Percentiles rank a stretch among this genome's conserved stretches.
Evolutionary conservation across 2,888 invertebrate species (phyloP).

Genomic region (Mesochorus sp.): DNA sequence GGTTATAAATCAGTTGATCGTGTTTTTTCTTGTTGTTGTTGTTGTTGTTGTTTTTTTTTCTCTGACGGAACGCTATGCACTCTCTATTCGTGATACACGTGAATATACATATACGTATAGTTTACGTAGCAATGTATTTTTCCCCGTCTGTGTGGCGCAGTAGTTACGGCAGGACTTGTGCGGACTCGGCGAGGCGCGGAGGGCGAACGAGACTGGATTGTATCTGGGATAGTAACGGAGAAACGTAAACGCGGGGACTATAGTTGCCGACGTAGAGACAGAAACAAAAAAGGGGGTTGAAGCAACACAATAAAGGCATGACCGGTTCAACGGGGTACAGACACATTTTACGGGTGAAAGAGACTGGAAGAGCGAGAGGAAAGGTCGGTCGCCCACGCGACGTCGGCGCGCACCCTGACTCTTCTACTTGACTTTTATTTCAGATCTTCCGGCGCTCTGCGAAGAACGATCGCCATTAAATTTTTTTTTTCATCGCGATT

Average conservation of each 20-base stretch:
- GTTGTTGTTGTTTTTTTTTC: conserved; percentile 38
- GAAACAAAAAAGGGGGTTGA: conserved; percentile 59
- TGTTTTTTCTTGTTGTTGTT: conserved; percentile 65
- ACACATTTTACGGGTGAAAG: conserved; percentile 77
- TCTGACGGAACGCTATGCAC: conserved; percentile 41
- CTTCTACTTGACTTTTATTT: conserved; percentile 33
- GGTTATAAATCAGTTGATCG: conserved; percentile 77
- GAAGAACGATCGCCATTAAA: not conserved
- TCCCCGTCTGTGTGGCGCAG: conserved; percentile 17
- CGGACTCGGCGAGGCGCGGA: conserved; percentile 46
- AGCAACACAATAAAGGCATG: conserved; percentile 72
- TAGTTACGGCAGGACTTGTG: conserved; percentile 44
- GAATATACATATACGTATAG: not conserved
- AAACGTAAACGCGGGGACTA: conserved; percentile 1
- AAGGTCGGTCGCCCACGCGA: not conserved
- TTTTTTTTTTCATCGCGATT: not conserved
- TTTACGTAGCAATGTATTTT: not conserved
- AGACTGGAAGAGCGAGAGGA: conserved; percentile 50
- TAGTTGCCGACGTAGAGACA: conserved; percentile 16
- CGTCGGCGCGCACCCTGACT: conserved; percentile 8
- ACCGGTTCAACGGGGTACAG: conserved; percentile 66
- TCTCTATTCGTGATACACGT: not conserved
- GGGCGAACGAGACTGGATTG: conserved; percentile 40
- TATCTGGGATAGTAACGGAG: conserved; percentile 30
- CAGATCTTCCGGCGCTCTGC: not conserved